phyloP scores from a whole-genome alignment of 2,797 vertebrate genomes.

The Bucorvus abyssinicus region DNA sequence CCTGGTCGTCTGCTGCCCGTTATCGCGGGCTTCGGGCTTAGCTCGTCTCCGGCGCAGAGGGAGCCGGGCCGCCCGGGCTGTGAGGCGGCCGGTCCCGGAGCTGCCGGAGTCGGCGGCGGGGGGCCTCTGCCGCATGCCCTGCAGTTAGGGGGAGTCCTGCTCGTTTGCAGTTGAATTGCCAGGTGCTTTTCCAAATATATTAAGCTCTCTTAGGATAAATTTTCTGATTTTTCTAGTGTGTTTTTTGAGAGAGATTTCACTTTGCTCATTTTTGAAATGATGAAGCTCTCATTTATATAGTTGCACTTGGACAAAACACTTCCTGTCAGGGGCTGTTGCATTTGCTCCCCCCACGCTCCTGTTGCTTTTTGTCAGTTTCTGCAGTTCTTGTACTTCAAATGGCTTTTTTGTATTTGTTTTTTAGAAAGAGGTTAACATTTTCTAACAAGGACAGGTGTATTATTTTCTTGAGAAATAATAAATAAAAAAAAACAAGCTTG shows the following conservation, averaged over 20 bases:
- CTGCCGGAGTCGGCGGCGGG: no score
- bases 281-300: neutral
- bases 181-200: neutral
- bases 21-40: neutral
- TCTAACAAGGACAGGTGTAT: neutral
- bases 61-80: neutral
- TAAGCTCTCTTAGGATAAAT: neutral
- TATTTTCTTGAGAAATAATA: neutral
- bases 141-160: no score
- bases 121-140: accelerated
- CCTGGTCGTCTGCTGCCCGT: no score
- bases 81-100: neutral
- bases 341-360: accelerated
- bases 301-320: neutral
- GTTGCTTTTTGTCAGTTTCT: neutral
- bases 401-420: neutral
- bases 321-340: neutral
- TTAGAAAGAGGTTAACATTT: neutral
- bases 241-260: neutral
- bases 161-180: neutral
- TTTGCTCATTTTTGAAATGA: neutral
- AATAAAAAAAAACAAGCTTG: neutral
- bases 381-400: neutral
- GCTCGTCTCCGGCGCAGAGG: neutral
- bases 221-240: neutral